phyloP scores from a whole-genome alignment of 2,113 vertebrate genomes.

The Pituophis catenifer region DNA sequence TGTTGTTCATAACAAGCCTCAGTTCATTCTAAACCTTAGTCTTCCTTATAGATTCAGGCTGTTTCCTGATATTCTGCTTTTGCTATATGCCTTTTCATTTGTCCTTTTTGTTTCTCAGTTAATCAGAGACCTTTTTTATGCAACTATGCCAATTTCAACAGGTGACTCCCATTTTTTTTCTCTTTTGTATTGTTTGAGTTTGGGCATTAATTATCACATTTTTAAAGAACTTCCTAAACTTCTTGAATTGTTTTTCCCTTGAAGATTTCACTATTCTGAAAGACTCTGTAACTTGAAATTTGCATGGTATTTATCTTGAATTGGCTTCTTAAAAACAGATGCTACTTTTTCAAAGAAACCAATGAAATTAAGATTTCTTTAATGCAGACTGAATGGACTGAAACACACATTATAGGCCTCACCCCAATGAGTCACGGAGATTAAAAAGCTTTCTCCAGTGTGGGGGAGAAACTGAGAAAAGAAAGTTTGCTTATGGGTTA shows the following conservation, averaged over 20 bases:
- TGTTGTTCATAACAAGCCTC: neutral
- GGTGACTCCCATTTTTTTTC: neutral
- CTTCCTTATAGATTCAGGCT: neutral
- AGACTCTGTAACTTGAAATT: slow-evolving; percentile 17
- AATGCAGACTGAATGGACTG: neutral
- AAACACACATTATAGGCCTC: slow-evolving; percentile 4
- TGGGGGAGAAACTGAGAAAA: slow-evolving; percentile 16
- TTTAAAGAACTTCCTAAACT: neutral
- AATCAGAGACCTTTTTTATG: neutral
- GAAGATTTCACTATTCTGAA: neutral
- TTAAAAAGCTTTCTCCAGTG: neutral
- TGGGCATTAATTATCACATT: neutral
- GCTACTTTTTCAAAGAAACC: slow-evolving; percentile 35
- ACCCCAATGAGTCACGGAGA: slow-evolving; percentile 23
- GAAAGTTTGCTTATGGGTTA: slow-evolving; percentile 27
- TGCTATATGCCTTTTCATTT: neutral
- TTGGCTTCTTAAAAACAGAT: slow-evolving; percentile 7
- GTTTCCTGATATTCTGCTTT: neutral
- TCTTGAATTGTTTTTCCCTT: neutral
- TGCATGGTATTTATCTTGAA: slow-evolving; percentile 23
- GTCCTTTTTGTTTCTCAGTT: neutral
- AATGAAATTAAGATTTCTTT: slow-evolving; percentile 11
- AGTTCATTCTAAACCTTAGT: neutral
- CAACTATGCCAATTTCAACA: neutral
- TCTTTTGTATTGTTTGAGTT: neutral